A percentile compares a stretch with the other conserved stretches of the same genome.
phyloP scores from a whole-genome alignment of 2,113 vertebrate genomes.

The Etheostoma cragini region DNA sequence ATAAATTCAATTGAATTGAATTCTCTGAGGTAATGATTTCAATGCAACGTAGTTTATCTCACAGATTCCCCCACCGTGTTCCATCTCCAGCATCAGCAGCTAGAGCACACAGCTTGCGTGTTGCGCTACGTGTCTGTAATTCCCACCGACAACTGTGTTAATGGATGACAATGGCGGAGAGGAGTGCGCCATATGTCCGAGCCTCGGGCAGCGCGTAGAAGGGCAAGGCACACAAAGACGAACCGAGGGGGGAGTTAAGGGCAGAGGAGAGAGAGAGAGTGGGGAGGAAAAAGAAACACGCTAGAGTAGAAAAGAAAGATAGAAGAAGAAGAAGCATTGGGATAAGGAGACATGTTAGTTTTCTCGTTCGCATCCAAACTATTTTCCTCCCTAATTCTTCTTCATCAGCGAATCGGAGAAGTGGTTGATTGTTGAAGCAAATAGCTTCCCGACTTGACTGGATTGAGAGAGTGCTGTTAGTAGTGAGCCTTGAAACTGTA shows the following conservation, averaged over 20 bases:
- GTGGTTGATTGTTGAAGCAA: slow-evolving; percentile 20
- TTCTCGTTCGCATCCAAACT: background rate
- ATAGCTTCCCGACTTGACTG: slow-evolving; percentile 19
- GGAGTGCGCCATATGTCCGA: slow-evolving; percentile 81
- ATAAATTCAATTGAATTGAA: no score
- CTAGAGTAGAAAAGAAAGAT: background rate
- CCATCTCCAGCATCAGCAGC: slow-evolving; percentile 61
- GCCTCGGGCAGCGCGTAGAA: slow-evolving; percentile 77
- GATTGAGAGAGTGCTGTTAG: slow-evolving; percentile 16
- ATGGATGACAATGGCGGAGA: slow-evolving; percentile 84
- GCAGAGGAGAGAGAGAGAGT: background rate
- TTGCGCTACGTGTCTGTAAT: slow-evolving; percentile 77
- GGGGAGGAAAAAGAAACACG: slow-evolving; percentile 4
- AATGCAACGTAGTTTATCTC: no score
- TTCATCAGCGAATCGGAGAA: slow-evolving; percentile 44
- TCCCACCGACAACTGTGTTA: slow-evolving; percentile 85
- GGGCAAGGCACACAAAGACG: slow-evolving; percentile 76
- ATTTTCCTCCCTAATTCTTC: slow-evolving; percentile 3
- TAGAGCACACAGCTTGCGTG: slow-evolving; percentile 61
- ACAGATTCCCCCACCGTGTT: slow-evolving; percentile 48
- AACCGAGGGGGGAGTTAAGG: slow-evolving; percentile 15
- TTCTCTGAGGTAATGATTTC: slow-evolving; percentile 34
- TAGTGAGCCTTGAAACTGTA: background rate
- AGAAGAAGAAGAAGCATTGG: background rate
- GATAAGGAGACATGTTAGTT: background rate